Percentiles rank a stretch among this genome's conserved stretches.
Conservation (phyloP, 2,113 vertebrate genomes). For the Pan paniscus region DNA sequence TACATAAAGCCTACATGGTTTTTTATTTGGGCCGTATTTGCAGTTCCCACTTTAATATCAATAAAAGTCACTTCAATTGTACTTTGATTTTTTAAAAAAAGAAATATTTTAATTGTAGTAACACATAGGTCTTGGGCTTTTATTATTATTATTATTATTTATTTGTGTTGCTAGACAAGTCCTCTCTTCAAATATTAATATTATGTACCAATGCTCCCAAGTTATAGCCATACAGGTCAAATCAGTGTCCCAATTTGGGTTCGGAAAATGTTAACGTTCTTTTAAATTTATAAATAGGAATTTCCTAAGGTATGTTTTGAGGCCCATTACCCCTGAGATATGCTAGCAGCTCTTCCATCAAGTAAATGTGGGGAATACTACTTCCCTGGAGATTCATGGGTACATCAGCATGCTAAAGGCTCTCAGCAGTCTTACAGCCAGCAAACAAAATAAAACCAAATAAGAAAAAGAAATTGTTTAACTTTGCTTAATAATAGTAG, state of each 20-base stretch:
- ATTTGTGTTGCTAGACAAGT: not conserved
- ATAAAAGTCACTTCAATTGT: not conserved
- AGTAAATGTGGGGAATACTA: not conserved
- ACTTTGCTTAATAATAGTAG: not conserved
- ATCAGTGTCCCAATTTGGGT: not conserved
- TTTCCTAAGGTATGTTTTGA: not conserved
- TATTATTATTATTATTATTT: not conserved
- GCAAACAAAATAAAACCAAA: not conserved
- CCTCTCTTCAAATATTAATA: not conserved
- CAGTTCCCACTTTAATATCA: not conserved
- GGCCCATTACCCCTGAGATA: not conserved
- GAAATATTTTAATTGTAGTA: not conserved
- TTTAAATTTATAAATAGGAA: not conserved
- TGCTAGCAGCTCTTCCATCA: not conserved
- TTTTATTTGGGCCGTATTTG: not conserved
- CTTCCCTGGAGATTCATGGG: not conserved
- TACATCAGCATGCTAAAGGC: not conserved
- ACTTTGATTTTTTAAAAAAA: not conserved
- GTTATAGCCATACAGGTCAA: not conserved
- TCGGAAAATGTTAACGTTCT: not conserved
- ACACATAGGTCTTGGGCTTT: not conserved
- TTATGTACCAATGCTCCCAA: not conserved
- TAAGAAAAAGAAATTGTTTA: not conserved
- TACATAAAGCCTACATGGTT: accelerated
- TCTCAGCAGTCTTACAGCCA: not conserved